Evolutionary conservation across 2,113 vertebrate genomes (phyloP).

Genomic region (Porphyrio hochstetteri): DNA sequence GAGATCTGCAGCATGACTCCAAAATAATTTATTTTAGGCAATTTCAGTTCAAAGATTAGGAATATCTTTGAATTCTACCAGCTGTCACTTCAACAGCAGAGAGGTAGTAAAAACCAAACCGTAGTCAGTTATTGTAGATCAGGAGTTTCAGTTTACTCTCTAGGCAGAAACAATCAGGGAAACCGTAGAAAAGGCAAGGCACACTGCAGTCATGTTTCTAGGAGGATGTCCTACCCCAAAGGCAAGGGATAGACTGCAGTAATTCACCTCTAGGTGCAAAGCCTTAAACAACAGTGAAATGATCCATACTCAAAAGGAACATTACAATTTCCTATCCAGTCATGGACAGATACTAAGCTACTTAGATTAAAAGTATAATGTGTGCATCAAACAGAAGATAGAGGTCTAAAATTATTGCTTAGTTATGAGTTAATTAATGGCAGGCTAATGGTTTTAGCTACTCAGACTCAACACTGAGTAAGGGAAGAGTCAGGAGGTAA

Average conservation of each 20-base stretch:
- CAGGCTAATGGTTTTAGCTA: not conserved
- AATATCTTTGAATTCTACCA: not conserved
- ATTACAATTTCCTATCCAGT: not conserved
- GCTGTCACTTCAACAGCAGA: not conserved
- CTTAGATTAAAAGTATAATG: not conserved
- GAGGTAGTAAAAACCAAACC: not conserved
- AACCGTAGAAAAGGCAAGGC: not conserved
- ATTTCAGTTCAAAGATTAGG: not conserved
- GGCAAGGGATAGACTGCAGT: not conserved
- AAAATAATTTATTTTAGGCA: not conserved
- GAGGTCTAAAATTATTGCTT: not conserved
- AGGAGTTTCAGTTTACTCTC: not conserved
- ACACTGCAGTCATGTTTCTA: not conserved
- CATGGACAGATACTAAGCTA: not conserved
- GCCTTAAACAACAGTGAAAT: not conserved
- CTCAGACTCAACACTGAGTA: not conserved
- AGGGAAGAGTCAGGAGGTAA: not conserved
- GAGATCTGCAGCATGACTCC: not conserved
- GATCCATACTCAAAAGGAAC: not conserved
- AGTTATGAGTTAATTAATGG: not conserved
- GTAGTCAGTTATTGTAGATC: not conserved
- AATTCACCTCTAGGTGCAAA: not conserved
- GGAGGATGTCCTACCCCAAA: not conserved
- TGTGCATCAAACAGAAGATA: not conserved
- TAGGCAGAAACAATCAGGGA: not conserved